Percentiles rank a stretch among this genome's conserved stretches.
phyloP scores from a whole-genome alignment of 2,888 invertebrate genomes.

The Euclidia mi region DNA sequence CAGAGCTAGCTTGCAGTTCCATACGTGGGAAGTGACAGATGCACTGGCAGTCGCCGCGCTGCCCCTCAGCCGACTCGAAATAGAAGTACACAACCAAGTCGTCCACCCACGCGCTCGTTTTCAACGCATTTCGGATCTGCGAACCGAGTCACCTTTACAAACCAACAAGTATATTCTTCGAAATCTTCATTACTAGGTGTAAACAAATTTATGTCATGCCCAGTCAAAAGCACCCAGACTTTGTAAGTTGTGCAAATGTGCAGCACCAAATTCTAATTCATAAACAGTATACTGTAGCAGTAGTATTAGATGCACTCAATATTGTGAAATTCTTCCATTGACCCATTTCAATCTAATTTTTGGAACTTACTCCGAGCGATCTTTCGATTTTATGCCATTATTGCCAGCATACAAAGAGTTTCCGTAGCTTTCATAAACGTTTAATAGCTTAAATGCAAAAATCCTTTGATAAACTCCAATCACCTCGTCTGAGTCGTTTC shows the following conservation, averaged over 20 bases:
- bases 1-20: constrained; percentile 52
- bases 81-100: constrained; percentile 52
- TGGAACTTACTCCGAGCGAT: constrained; percentile 23
- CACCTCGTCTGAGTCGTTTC: constrained; percentile 59
- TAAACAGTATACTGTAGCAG: too few species aligned
- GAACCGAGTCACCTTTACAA: constrained; percentile 25
- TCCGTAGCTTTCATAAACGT: constrained; percentile 31
- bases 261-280: constrained; percentile 31
- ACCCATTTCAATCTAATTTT: constrained; percentile 47
- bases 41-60: constrained; percentile 52
- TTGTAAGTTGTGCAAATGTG: too few species aligned
- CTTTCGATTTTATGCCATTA: constrained; percentile 15
- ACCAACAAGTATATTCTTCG: constrained; percentile 24
- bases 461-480: constrained; percentile 58
- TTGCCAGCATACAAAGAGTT: constrained; percentile 22
- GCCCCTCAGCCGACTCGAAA: constrained; percentile 39
- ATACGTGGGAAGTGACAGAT: constrained; percentile 70
- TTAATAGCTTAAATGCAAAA: constrained; percentile 51
- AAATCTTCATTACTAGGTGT: constrained; percentile 26
- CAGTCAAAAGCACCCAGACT: constrained; percentile 39
- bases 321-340: constrained; percentile 56
- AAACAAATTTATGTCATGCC: constrained; percentile 22
- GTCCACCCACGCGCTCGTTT: constrained; percentile 68
- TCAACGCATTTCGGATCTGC: constrained; percentile 46
- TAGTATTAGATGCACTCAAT: constrained; percentile 46